A percentile compares a stretch with the other conserved stretches of the same genome.
These are phyloP conservation scores for Nanger granti DNA, from an alignment of 2,113 vertebrate genomes.

Conservation along the genomic window DNA sequence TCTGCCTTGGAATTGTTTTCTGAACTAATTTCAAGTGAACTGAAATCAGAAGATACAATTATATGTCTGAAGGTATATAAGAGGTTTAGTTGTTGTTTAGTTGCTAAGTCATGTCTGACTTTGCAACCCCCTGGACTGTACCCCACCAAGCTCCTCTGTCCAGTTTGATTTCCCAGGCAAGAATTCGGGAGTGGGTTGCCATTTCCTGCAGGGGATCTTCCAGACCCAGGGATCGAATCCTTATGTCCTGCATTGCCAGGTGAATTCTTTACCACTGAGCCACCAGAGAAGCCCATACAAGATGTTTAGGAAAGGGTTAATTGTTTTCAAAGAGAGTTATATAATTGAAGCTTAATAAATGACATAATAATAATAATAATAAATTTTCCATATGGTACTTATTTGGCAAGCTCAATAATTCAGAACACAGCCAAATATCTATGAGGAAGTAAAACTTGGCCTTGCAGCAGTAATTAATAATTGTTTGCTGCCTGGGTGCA, in stretches of 20 bases:
- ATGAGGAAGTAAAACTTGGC: neutral
- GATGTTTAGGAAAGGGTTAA: neutral
- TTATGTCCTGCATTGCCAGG: neutral
- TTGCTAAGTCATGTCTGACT: neutral
- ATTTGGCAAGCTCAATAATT: neutral
- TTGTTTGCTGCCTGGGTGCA: no score
- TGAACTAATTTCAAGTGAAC: neutral
- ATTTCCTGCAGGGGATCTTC: neutral
- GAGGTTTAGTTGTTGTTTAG: neutral
- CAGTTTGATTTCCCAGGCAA: neutral
- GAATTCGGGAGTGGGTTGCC: neutral
- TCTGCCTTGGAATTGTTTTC: neutral
- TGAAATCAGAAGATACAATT: neutral
- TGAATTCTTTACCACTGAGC: neutral
- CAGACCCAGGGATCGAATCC: neutral
- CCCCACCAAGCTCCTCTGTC: neutral
- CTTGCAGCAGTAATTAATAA: neutral
- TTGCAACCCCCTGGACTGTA: neutral
- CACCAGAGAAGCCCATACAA: neutral
- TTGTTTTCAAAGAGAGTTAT: neutral
- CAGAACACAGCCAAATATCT: neutral
- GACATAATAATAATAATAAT: neutral
- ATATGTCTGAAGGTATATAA: neutral
- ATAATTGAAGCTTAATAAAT: neutral
- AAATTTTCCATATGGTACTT: neutral